These are phyloP conservation scores for Amblyraja radiata DNA, from an alignment of 2,797 vertebrate species.

Conservation along the genomic window DNA sequence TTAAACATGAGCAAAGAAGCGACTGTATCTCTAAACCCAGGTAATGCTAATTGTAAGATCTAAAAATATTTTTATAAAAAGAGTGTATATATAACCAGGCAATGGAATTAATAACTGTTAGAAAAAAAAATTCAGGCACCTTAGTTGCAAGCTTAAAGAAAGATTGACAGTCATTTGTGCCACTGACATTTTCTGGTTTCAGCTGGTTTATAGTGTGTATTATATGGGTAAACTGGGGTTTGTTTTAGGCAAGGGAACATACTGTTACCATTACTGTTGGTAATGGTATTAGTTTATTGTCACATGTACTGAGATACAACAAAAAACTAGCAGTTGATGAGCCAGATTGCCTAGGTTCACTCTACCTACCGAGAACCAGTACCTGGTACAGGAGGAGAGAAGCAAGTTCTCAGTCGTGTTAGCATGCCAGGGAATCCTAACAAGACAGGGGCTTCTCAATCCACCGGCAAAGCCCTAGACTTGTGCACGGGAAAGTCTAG, in stretches of 20 bases:
- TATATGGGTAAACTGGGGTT: neutral
- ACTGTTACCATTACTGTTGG: neutral
- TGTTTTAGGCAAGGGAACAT: neutral
- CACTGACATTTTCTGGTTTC: neutral
- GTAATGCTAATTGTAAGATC: constrained; percentile 48
- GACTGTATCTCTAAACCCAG: constrained; percentile 80
- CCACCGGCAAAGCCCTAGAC: no score
- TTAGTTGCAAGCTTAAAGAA: neutral
- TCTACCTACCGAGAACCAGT: no score
- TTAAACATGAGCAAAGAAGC: constrained; percentile 95
- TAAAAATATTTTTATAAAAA: neutral
- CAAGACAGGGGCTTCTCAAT: no score
- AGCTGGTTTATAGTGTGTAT: neutral
- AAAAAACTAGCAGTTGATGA: neutral
- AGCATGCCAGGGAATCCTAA: no score
- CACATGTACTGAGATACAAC: no score
- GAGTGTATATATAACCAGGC: neutral
- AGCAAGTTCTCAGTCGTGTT: no score
- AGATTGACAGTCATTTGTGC: neutral
- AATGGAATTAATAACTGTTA: neutral
- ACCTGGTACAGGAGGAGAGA: no score
- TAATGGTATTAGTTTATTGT: no score
- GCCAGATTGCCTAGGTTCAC: no score
- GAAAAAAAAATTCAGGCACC: neutral
- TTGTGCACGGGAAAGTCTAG: no score